These are phyloP conservation scores for Phaethon lepturus DNA, from an alignment of 2,113 vertebrate genomes.

Conservation along the genomic window DNA sequence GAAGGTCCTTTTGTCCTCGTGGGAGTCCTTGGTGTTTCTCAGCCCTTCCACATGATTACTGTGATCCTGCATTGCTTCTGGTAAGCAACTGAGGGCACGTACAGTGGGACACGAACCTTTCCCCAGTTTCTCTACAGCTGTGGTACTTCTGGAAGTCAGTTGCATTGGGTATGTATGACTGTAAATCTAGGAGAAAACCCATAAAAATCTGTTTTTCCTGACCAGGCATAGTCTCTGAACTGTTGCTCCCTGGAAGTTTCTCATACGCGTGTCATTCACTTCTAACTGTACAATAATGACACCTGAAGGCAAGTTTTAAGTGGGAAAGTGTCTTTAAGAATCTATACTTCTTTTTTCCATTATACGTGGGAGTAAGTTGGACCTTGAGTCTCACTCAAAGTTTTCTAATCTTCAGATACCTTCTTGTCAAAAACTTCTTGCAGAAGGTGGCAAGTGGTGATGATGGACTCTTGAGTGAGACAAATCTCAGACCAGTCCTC, in stretches of 20 bases:
- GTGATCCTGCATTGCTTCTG: not conserved
- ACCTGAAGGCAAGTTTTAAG: not conserved
- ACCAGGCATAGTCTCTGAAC: not conserved
- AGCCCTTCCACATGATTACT: not conserved
- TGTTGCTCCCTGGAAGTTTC: not conserved
- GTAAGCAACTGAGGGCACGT: not conserved
- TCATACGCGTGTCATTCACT: fast-evolving
- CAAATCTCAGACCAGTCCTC: not conserved
- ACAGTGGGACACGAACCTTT: not conserved
- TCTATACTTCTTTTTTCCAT: fast-evolving
- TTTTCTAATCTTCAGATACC: not conserved
- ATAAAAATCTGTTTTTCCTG: not conserved
- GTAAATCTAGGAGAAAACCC: not conserved
- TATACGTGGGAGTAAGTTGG: not conserved
- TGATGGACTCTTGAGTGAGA: not conserved
- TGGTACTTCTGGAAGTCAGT: not conserved
- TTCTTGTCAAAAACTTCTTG: not conserved
- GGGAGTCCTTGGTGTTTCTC: not conserved
- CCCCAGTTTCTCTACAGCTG: not conserved
- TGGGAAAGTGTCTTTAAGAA: not conserved
- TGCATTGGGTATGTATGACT: not conserved
- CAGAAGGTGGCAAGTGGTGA: not conserved
- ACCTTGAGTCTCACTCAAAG: not conserved
- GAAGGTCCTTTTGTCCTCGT: not conserved
- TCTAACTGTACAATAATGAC: not conserved